Evolutionary conservation across 2,797 vertebrate species (phyloP), one percentile per base, ranked within the genome.

Genomic region (Balearica regulorum): DNA sequence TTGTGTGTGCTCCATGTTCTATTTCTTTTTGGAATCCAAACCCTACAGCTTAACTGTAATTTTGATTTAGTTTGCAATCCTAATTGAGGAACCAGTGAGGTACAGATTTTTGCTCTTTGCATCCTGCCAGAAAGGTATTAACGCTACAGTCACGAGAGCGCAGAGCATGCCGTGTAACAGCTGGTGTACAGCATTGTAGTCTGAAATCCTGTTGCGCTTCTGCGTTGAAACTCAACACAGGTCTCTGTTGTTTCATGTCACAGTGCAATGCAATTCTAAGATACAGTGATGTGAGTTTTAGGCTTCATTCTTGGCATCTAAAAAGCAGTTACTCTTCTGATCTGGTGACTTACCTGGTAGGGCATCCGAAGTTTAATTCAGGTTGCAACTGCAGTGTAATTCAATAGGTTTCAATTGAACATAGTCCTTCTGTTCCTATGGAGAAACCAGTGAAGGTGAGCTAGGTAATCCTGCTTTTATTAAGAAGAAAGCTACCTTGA

Each of bases 101-200:
- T 78, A 43, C 0, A 1, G 33, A 61, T 66, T 94, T 82, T 83
- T 51, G 11, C 16, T 83, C 29, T 17, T 65, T 35, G 25, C 11
- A 28, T 83, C 5, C 2, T 78, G 9, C 25, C 22, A 43, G 73
- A 43, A 53, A 19, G 14, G 11, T 61, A 13, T 53, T 77, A 78
- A 49, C 0, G 0, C 43, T 48, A 1, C 70, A 78, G 41, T 80
- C 29, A 10, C 2, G 2, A 53, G 64, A 54, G 25, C 2, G 3
- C 25, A 51, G 75, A 69, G 29, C 22, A 3, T 78, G 66, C 39
- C 21, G 0, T 44, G 0, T 57, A 25, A 72, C 33, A 44, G 22
- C 35, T 60, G 60, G 11, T 39, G 7, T 16, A 33, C n/a, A 35
- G 37, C 25, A 5, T 26, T 55, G 15, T 43, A 20, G 35, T 46